phyloP scores from a whole-genome alignment of 2,888 invertebrate genomes.

The Oxyscelio sp. region DNA sequence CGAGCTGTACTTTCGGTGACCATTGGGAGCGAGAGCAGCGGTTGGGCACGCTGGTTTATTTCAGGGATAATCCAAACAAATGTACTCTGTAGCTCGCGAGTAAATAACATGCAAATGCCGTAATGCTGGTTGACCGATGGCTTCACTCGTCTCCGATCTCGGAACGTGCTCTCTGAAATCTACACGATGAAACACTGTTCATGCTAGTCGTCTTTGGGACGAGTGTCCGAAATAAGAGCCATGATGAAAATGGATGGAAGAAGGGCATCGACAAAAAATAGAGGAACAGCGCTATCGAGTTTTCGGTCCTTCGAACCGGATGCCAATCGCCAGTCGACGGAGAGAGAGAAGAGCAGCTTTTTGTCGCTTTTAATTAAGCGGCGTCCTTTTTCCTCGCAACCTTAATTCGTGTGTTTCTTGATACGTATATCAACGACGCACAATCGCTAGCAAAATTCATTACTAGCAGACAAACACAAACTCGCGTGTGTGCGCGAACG shows the following conservation, averaged over 20 bases:
- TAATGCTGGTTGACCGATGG: slow-evolving; percentile 89
- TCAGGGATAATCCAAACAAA: slow-evolving; percentile 89
- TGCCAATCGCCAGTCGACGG: too few relatives aligned
- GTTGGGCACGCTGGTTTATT: slow-evolving; percentile 86
- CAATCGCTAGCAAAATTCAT: slow-evolving; percentile 85
- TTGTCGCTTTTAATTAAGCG: slow-evolving; percentile 33
- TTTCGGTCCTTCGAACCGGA: neutral
- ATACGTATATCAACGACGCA: slow-evolving; percentile 20
- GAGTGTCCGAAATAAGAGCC: slow-evolving; percentile 32
- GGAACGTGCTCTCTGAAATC: slow-evolving; percentile 83
- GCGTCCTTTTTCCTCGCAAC: neutral
- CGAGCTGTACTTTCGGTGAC: slow-evolving; percentile 66
- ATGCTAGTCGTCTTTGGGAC: slow-evolving; percentile 75
- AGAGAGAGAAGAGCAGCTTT: too few relatives aligned
- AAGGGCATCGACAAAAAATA: neutral
- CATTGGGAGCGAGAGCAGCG: slow-evolving; percentile 78
- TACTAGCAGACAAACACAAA: slow-evolving; percentile 78
- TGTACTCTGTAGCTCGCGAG: slow-evolving; percentile 88
- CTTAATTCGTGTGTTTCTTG: slow-evolving; percentile 31
- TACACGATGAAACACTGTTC: slow-evolving; percentile 74
- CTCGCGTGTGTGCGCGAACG: slow-evolving; percentile 29
- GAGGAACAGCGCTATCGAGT: slow-evolving; percentile 9
- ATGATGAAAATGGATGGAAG: slow-evolving; percentile 54
- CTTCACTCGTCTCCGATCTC: slow-evolving; percentile 84
- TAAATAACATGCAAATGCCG: slow-evolving; percentile 89